Evolutionary conservation across 2,113 vertebrate genomes (phyloP), one percentile per base, ranked within the genome.

Genomic region (Indri indri): DNA sequence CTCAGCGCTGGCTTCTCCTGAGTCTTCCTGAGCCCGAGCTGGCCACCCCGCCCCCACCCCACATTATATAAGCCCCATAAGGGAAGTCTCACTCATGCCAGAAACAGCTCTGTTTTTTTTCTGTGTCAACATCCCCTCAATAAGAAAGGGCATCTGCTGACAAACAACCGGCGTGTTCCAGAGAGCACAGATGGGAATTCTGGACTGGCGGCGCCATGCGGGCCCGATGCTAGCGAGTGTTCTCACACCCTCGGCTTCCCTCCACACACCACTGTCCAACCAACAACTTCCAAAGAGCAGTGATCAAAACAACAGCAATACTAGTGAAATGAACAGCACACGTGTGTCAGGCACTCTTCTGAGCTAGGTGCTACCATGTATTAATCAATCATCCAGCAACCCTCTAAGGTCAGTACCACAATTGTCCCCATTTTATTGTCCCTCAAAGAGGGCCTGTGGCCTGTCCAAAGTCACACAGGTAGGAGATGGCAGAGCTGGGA

Each of bases 101-200:
- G 73, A 70, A 88, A 20, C 65, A 82, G 68, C 66, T 90, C 37
- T n/a, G n/a, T n/a, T n/a, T n/a, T n/a, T n/a, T n/a, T n/a, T n/a
- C n/a, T 68, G 17, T 82, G 77, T 93, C 94, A 30, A 7, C n/a
- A 45, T 82, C 77, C 47, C 82, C 37, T 70, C 47, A 20, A 47
- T 16, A 40, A 71, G 82, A 96, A 96, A 82, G 92, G 71, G n/a
- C 86, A 71, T 59, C 94, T 90, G 85, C 77, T 95, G 54, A 85
- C 71, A 73, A 81, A 63, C 50, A 63, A 3, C 20, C 1, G 0
- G 45, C 34, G 0, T 76, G 76, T 47, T 93, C 68, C 68, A 5
- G 17, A 91, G 90, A 20, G 61, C 88, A 73, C 80, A 95, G 85
- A 50, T 93, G 91, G 83, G 50, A 57, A 6, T 80, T 73, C 52